phyloP scores from a whole-genome alignment of 1,140 invertebrate genomes.

The Euglossa dilemma region DNA sequence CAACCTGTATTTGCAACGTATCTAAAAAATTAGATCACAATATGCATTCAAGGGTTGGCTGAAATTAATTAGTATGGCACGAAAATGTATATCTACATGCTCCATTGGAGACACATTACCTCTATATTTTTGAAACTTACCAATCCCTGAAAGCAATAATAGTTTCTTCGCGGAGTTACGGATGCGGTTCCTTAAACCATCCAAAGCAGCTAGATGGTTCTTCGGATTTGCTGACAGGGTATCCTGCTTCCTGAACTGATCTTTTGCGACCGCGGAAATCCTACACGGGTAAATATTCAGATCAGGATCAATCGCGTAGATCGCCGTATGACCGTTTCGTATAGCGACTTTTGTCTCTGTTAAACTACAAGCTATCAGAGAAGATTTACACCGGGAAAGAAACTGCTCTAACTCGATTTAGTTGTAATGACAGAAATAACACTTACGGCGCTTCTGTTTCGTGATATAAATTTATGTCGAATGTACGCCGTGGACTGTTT shows the following conservation, averaged over 20 bases:
- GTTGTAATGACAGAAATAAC: neutral
- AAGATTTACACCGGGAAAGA: slow-evolving; percentile 64
- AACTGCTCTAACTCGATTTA: slow-evolving; percentile 52
- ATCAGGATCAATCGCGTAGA: slow-evolving; percentile 83
- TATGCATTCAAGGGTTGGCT: neutral
- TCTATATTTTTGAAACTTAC: neutral
- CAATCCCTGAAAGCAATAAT: slow-evolving; percentile 17
- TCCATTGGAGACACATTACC: neutral
- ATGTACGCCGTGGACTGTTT: neutral
- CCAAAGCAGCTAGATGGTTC: slow-evolving; percentile 23
- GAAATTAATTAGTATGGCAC: too few species aligned
- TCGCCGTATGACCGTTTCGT: slow-evolving; percentile 83
- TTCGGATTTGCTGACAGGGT: slow-evolving; percentile 40
- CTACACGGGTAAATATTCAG: slow-evolving; percentile 83
- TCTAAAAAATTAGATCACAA: too few species aligned
- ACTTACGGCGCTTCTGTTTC: neutral
- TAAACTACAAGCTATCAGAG: slow-evolving; percentile 71
- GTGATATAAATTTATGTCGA: neutral
- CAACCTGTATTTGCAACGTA: too few species aligned
- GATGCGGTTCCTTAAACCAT: slow-evolving; percentile 29
- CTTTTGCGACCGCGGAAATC: slow-evolving; percentile 84
- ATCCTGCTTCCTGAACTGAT: slow-evolving; percentile 78
- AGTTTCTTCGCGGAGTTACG: slow-evolving; percentile 35
- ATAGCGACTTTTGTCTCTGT: slow-evolving; percentile 71
- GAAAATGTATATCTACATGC: neutral